Evolutionary conservation across 2,888 invertebrate genomes (phyloP).

Genomic region (Aphidoletes aphidimyza): DNA sequence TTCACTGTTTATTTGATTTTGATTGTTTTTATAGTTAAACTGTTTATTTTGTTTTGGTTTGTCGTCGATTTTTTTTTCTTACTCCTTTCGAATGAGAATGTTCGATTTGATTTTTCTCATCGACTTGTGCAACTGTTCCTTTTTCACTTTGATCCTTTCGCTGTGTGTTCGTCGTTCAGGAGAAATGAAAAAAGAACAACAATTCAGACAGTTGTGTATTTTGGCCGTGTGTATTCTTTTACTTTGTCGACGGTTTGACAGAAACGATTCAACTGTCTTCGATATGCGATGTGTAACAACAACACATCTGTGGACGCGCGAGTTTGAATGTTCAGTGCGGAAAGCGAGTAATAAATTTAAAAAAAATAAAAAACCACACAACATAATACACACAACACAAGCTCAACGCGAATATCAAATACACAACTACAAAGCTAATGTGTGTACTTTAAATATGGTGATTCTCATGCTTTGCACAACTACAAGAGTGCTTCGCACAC

Average conservation of each 20-base stretch:
- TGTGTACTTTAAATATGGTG: neutral
- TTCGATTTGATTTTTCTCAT: too few species aligned
- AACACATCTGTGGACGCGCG: conserved; percentile 31
- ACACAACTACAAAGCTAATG: neutral
- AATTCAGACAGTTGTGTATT: too few species aligned
- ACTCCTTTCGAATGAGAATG: too few species aligned
- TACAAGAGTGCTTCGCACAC: neutral
- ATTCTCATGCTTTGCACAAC: conserved; percentile 23
- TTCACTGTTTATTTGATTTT: too few species aligned
- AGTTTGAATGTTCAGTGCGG: neutral
- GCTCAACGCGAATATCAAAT: too few species aligned
- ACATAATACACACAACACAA: too few species aligned
- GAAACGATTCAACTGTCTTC: conserved; percentile 15
- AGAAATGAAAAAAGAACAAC: neutral
- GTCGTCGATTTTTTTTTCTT: too few species aligned
- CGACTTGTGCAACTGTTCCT: too few species aligned
- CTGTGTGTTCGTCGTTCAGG: too few species aligned
- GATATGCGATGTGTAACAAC: neutral
- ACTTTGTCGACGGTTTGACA: conserved; percentile 10
- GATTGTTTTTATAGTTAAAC: too few species aligned
- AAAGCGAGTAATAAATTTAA: neutral
- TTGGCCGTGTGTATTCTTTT: neutral
- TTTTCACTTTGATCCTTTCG: too few species aligned
- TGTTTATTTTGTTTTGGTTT: too few species aligned
- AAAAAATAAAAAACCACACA: neutral